Evolutionary conservation across 1,140 invertebrate genomes (phyloP), one percentile per base, ranked within the genome.

Genomic region (Scylla paramamosain): DNA sequence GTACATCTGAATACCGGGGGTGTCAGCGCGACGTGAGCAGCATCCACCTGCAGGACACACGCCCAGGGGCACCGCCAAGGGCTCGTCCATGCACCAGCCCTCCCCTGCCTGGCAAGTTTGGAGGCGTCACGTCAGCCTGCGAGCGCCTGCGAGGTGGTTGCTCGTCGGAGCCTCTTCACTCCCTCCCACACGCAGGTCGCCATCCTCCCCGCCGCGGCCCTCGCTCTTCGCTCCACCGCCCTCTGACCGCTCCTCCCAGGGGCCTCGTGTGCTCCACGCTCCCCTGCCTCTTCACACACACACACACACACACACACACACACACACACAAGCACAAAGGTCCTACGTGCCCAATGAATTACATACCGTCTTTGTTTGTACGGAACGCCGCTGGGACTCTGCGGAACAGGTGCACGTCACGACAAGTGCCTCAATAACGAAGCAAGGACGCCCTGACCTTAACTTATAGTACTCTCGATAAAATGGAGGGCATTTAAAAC

Each of bases 151-250:
- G 67, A 77, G 67, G 67, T n/a, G 67, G 67, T n/a, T 77, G 67
- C 20, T n/a, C 16, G 1, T 77, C 67, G 67, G 67, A 77, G 67
- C 67, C 67, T 77, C 67, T n/a, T 25, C 67, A 77, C 67, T n/a
- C 67, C 67, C 67, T n/a, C n/a, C 67, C 67, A n/a, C 67, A 77
- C 67, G 25, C 67, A n/a, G 67, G 67, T 77, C 25, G 67, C 67
- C 67, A 77, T 93, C 92, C 92, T 93, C 14, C 90, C 90, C 91
- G 31, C 91, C 32, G 83, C 77, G 67, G 83, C 83, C 84, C 46
- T 87, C 92, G 25, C 28, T 29, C 52, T 82, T 20, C 16, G 77
- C 92, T 25, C 67, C 46, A 20, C 77, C 92, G n/a, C 31, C 46
- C 48, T 59, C 52, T 25, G 29, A 16, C 84, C 84, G 31, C 84